Conservation (phyloP, 2,888 invertebrate genomes). For the Pollenia amentaria region DNA sequence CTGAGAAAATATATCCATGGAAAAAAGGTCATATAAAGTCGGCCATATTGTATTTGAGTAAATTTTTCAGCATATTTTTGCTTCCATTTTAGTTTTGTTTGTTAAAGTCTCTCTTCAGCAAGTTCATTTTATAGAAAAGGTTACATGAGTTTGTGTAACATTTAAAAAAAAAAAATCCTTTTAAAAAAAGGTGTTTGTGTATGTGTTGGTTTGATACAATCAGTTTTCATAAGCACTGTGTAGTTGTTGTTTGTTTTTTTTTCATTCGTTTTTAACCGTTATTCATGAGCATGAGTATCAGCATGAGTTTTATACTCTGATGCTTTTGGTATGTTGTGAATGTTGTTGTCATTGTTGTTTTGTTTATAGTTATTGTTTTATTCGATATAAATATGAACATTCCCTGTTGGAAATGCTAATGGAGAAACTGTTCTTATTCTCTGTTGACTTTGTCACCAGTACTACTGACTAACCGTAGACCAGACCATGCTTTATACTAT, state of each 20-base stretch:
- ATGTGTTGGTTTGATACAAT: conserved; percentile 25
- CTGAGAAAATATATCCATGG: conserved; percentile 40
- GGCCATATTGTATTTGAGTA: conserved; percentile 66
- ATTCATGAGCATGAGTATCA: conserved; percentile 6
- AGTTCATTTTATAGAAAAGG: too few relatives aligned
- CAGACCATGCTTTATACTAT: too few relatives aligned
- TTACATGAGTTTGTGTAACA: not conserved
- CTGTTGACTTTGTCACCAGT: too few relatives aligned
- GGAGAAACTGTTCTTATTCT: too few relatives aligned
- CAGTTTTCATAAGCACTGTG: conserved; percentile 13
- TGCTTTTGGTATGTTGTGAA: conserved; percentile 12
- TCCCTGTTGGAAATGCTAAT: too few relatives aligned
- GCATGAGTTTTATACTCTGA: not conserved
- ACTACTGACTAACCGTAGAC: too few relatives aligned
- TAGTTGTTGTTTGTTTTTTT: conserved; percentile 1
- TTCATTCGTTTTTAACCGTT: not conserved
- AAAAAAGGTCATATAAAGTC: conserved; percentile 67
- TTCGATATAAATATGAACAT: too few relatives aligned
- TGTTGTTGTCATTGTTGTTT: conserved; percentile 16
- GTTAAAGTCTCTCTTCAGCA: not conserved
- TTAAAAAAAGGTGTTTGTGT: conserved; percentile 21
- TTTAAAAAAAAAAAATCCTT: too few relatives aligned
- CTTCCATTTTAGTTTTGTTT: not conserved
- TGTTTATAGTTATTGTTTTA: not conserved
- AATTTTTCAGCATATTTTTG: conserved; percentile 2